Conservation (phyloP, 2,888 invertebrate genomes). For the Capitulum mitella region DNA sequence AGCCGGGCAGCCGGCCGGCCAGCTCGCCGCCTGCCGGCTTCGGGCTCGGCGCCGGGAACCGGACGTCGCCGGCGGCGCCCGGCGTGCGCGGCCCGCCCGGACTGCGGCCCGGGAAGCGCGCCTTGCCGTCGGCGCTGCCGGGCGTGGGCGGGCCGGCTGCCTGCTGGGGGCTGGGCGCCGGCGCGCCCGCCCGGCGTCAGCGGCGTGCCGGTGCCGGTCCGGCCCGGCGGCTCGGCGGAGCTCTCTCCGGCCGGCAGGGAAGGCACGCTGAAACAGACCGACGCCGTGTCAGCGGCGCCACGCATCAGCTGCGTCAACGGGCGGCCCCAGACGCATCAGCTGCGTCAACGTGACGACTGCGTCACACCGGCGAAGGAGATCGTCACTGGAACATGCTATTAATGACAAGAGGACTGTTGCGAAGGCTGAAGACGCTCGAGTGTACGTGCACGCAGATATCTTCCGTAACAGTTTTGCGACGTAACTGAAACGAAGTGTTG, state of each 20-base stretch:
- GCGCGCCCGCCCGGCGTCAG: slow-evolving; percentile 43
- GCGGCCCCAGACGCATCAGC: no score
- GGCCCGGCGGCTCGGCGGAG: slow-evolving; percentile 32
- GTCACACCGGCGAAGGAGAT: no score
- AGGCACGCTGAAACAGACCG: neutral
- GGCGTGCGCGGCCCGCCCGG: slow-evolving; percentile 1
- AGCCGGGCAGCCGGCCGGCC: neutral
- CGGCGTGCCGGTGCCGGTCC: slow-evolving; percentile 49
- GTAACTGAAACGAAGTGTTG: no score
- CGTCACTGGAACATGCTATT: no score
- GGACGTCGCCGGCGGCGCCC: neutral
- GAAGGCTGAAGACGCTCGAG: no score
- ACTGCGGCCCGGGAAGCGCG: neutral
- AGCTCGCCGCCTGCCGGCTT: neutral
- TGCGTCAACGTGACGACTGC: no score
- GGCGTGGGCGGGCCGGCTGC: neutral
- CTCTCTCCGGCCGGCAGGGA: neutral
- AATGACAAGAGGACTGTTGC: no score
- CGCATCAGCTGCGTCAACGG: no score
- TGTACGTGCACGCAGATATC: no score
- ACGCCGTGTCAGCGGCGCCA: no score
- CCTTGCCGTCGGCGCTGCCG: neutral
- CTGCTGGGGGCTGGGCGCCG: slow-evolving; percentile 31
- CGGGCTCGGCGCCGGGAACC: slow-evolving; percentile 24
- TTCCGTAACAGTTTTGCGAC: no score